These are phyloP conservation scores for Chelidonichthys spinosus DNA, from an alignment of 2,797 vertebrate species.

Conservation along the genomic window DNA sequence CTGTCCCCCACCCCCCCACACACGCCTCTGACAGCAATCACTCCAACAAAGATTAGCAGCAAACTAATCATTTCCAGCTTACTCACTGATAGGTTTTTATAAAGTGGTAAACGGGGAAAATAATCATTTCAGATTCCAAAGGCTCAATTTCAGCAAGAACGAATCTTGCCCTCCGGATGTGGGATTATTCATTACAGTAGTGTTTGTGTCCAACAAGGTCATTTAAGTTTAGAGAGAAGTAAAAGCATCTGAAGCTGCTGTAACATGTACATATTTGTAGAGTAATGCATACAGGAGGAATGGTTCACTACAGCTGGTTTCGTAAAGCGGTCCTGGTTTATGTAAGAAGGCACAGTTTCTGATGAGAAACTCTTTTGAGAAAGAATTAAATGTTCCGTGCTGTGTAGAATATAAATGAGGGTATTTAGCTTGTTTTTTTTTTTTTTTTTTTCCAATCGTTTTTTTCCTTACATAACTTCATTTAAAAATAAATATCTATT, in stretches of 20 bases:
- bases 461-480: constrained; percentile 76
- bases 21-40: constrained; percentile 55
- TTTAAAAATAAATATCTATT: constrained; percentile 88
- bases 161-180: constrained; percentile 35
- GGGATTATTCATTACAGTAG: constrained; percentile 41
- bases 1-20: constrained; percentile 36
- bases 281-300: constrained; percentile 40
- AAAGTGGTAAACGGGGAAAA: constrained; percentile 35
- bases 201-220: constrained; percentile 31
- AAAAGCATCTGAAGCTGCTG: constrained; percentile 42
- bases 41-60: constrained; percentile 67
- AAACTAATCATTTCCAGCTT: constrained; percentile 57
- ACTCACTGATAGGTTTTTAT: constrained; percentile 46
- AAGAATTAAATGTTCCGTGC: constrained; percentile 43
- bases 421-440: constrained; percentile 49
- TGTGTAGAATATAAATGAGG: constrained; percentile 62
- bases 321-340: constrained; percentile 31
- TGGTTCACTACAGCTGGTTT: constrained; percentile 34
- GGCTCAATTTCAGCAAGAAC: constrained; percentile 42
- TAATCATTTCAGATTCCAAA: constrained; percentile 42
- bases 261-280: constrained; percentile 54
- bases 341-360: constrained; percentile 60
- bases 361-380: constrained; percentile 31
- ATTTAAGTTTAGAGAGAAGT: constrained; percentile 23
- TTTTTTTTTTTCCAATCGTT: constrained; percentile 60